Conservation (phyloP, 2,113 vertebrate genomes). For the Burhinus oedicnemus region DNA sequence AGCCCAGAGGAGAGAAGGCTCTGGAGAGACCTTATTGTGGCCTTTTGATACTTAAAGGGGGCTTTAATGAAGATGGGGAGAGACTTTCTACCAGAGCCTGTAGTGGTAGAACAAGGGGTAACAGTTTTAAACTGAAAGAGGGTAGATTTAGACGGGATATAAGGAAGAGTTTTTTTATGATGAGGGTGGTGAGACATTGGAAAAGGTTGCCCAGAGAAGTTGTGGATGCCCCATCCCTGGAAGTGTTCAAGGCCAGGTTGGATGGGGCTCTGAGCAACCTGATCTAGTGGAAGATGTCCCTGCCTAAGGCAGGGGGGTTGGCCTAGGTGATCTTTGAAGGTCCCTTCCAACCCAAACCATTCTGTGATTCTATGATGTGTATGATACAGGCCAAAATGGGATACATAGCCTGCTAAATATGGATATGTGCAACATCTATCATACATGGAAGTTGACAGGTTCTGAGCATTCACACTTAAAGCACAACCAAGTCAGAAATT, state of each 20-base stretch:
- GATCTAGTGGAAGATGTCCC: background rate
- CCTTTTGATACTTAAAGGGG: background rate
- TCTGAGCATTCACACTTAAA: background rate
- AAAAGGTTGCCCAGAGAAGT: background rate
- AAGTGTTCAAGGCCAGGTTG: background rate
- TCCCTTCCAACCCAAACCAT: background rate
- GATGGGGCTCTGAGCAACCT: background rate
- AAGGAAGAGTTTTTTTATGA: background rate
- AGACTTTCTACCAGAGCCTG: background rate
- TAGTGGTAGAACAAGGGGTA: background rate
- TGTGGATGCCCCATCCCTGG: background rate
- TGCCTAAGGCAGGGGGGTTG: background rate
- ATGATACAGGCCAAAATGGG: background rate
- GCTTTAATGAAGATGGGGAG: background rate
- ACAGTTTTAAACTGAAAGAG: background rate
- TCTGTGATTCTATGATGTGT: background rate
- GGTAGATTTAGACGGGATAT: background rate
- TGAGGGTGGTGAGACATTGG: background rate
- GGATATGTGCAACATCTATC: background rate
- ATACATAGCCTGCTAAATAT: background rate
- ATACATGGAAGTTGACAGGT: background rate
- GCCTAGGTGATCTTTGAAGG: background rate
- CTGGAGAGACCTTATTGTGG: background rate
- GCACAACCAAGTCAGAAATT: background rate
- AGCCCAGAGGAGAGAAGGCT: background rate